Conservation (phyloP, 2,113 vertebrate species). For the Silurus meridionalis region DNA sequence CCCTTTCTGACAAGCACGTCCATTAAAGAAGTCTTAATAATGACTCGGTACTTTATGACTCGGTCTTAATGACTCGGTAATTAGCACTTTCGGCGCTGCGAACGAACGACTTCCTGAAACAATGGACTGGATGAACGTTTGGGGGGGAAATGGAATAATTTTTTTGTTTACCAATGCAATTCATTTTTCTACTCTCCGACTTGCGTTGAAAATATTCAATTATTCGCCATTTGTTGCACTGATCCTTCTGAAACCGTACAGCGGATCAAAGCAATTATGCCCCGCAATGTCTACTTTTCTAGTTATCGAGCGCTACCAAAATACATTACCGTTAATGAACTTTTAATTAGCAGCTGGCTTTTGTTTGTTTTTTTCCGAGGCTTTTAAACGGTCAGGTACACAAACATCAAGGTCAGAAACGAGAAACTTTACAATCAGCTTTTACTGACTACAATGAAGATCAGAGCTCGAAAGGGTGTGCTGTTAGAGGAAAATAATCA, state of each 20-base stretch:
- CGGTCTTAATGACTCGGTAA: background rate
- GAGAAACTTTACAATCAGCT: constrained; percentile 20
- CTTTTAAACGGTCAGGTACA: constrained; percentile 61
- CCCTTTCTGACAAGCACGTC: constrained; percentile 2
- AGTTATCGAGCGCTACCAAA: constrained; percentile 51
- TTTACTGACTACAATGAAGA: background rate
- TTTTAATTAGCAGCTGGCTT: constrained; percentile 67
- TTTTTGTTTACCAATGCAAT: constrained; percentile 55
- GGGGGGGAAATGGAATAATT: constrained; percentile 24
- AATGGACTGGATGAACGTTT: constrained; percentile 24
- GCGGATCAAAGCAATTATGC: constrained; percentile 66
- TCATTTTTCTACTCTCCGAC: constrained; percentile 64
- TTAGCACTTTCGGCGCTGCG: background rate
- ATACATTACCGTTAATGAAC: constrained; percentile 69
- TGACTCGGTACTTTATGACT: background rate
- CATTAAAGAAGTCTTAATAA: constrained; percentile 24
- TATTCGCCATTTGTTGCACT: constrained; percentile 62
- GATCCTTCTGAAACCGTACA: constrained; percentile 63
- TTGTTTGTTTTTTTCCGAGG: constrained; percentile 35
- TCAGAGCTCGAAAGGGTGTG: background rate
- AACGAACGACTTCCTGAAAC: constrained; percentile 32
- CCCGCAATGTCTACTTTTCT: constrained; percentile 58
- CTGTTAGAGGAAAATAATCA: background rate
- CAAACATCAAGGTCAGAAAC: constrained; percentile 46
- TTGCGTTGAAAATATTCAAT: constrained; percentile 58